Evolutionary conservation across 2,113 vertebrate genomes (phyloP), one percentile per base, ranked within the genome.

Genomic region (Jaculus jaculus): DNA sequence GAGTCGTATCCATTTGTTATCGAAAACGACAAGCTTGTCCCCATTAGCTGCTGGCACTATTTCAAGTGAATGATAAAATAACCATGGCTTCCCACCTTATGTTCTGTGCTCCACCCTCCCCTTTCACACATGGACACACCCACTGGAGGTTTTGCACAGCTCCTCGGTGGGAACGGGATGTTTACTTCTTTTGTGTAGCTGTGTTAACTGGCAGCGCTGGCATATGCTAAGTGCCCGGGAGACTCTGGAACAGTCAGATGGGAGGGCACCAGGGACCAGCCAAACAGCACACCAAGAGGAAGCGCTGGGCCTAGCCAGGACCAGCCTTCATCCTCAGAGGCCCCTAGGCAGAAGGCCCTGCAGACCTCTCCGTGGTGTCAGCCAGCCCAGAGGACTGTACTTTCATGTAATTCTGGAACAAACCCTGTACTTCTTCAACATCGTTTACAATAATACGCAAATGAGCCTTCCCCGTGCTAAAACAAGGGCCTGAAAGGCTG

Each of bases 261-360:
- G 92, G 66, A 89, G 87, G 90, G 90, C 92, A 91, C 87, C 84
- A 82, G 92, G 88, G 92, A 95, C 82, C 34, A 74, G 81, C 34
- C 63, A 42, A 63, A 73, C 23, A 71, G 66, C 85, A 83, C 37
- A 81, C 39, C 72, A 32, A 71, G 84, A 87, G 65, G 81, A 93
- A 75, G 17, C 47, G 47, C 60, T n/a, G 39, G 60, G 79, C 18
- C 42, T 23, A 84, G 65, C 28, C 30, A 32, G 89, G 34, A 47
- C 5, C 5, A 11, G 58, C 34, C 83, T 73, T 71, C 65, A 68
- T 32, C 34, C 39, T 11, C 21, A 20, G 58, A 80, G 51, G 15
- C 15, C 9, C 74, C 68, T 63, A 24, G 39, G 87, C 65, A 20
- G 12, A 20, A 73, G 61, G 86, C 37, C 61, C 92, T 69, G 15